These are phyloP conservation scores for Thereva unica DNA, from an alignment of 2,888 invertebrate species.

Conservation along the genomic window DNA sequence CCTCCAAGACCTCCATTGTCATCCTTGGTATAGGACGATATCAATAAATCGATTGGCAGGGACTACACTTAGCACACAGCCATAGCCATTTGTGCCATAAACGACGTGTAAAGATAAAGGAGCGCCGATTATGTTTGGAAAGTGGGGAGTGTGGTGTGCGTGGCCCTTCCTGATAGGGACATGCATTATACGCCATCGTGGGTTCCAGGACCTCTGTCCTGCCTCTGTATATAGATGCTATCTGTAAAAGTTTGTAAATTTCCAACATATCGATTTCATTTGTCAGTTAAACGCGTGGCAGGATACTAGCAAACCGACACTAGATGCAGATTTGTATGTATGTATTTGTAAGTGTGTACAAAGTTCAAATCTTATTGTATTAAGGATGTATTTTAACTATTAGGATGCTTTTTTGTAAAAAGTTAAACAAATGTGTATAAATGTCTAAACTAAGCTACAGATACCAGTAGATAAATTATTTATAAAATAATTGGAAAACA, in stretches of 20 bases:
- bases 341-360: slow-evolving; percentile 30
- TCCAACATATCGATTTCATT: slow-evolving; percentile 24
- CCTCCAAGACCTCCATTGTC: slow-evolving; percentile 58
- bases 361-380: slow-evolving; percentile 31
- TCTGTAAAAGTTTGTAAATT: slow-evolving; percentile 26
- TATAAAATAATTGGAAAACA: slow-evolving; percentile 28
- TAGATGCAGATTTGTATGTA: too few species aligned
- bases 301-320: neutral
- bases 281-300: neutral
- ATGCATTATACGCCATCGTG: slow-evolving; percentile 7
- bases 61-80: slow-evolving; percentile 31
- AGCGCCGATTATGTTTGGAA: neutral
- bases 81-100: slow-evolving; percentile 11
- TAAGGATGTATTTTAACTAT: slow-evolving; percentile 28
- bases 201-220: slow-evolving; percentile 14
- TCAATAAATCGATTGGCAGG: slow-evolving; percentile 38
- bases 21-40: slow-evolving; percentile 56
- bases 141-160: slow-evolving; percentile 3
- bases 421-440: slow-evolving; percentile 26
- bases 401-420: slow-evolving; percentile 23
- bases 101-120: slow-evolving; percentile 11
- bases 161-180: slow-evolving; percentile 4
- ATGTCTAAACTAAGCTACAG: slow-evolving; percentile 17
- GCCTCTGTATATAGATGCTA: slow-evolving; percentile 21
- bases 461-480: slow-evolving; percentile 34